phyloP scores from a whole-genome alignment of 1,140 invertebrate species.

The Bombus difficillimus region DNA sequence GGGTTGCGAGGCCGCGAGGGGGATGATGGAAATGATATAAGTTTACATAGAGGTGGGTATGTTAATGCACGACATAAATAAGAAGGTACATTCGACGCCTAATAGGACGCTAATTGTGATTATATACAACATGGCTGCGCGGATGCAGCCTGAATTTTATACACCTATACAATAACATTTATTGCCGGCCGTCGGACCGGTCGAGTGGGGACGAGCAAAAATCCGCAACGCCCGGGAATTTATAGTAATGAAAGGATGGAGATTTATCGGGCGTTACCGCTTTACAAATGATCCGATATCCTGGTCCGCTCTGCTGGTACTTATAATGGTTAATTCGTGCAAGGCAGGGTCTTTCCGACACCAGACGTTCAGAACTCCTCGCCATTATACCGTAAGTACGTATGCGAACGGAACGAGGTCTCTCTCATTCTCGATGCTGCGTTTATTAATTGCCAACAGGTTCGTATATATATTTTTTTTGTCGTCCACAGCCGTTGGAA shows the following conservation, averaged over 20 bases:
- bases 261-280: conserved; percentile 67
- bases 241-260: conserved; percentile 71
- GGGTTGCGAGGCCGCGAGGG: neutral
- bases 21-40: conserved; percentile 64
- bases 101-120: conserved; percentile 71
- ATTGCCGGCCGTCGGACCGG: conserved; percentile 62
- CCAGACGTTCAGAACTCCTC: conserved; percentile 1
- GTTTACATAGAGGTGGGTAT: conserved; percentile 58
- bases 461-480: neutral
- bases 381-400: conserved; percentile 19
- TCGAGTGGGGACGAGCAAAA: conserved; percentile 55
- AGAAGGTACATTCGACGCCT: conserved; percentile 51
- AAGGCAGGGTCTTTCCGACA: conserved; percentile 42
- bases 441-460: conserved; percentile 20
- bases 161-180: conserved; percentile 69
- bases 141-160: conserved; percentile 64
- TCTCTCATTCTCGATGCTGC: conserved; percentile 14
- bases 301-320: conserved; percentile 35
- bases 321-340: conserved; percentile 65
- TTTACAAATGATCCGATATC: conserved; percentile 69
- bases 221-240: conserved; percentile 64
- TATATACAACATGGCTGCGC: conserved; percentile 63
- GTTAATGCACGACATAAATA: conserved; percentile 66
- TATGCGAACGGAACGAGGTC: conserved; percentile 13
- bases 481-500: neutral